Evolutionary conservation across 2,797 vertebrate genomes (phyloP).

Genomic region (Megaceryle alcyon): DNA sequence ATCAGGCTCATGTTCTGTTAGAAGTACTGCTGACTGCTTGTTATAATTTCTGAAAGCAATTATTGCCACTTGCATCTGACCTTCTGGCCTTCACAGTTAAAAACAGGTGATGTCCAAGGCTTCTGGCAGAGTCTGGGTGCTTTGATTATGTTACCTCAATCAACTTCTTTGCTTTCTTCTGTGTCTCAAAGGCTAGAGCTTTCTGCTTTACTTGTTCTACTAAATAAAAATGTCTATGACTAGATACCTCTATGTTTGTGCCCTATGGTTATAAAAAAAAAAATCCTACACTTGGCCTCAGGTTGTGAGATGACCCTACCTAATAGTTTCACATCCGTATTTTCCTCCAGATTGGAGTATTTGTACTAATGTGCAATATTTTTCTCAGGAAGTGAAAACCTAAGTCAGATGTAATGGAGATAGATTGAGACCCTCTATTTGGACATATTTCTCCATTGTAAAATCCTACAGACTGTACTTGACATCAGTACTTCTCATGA

Average conservation of each 20-base stretch:
- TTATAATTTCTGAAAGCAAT: slow-evolving; percentile 36
- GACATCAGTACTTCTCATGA: not conserved
- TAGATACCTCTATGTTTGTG: not conserved
- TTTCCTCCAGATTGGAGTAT: not conserved
- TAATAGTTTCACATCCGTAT: not conserved
- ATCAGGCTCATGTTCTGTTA: not conserved
- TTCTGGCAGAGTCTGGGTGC: not conserved
- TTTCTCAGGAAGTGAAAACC: not conserved
- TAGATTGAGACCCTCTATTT: not conserved
- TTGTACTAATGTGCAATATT: not conserved
- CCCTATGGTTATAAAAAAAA: not conserved
- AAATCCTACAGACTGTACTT: not conserved
- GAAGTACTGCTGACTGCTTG: not conserved
- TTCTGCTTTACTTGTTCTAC: not conserved
- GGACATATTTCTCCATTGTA: not conserved
- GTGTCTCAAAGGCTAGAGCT: not conserved
- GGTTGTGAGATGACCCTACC: not conserved
- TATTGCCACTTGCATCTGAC: not conserved
- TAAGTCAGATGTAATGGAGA: not conserved
- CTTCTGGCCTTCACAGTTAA: not conserved
- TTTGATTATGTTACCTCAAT: slow-evolving; percentile 1
- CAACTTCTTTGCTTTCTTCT: not conserved
- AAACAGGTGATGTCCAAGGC: slow-evolving; percentile 32
- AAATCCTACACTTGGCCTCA: not conserved
- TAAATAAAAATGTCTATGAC: not conserved